Conservation (phyloP, 2,113 vertebrate genomes). For the Dasyprocta punctata region DNA sequence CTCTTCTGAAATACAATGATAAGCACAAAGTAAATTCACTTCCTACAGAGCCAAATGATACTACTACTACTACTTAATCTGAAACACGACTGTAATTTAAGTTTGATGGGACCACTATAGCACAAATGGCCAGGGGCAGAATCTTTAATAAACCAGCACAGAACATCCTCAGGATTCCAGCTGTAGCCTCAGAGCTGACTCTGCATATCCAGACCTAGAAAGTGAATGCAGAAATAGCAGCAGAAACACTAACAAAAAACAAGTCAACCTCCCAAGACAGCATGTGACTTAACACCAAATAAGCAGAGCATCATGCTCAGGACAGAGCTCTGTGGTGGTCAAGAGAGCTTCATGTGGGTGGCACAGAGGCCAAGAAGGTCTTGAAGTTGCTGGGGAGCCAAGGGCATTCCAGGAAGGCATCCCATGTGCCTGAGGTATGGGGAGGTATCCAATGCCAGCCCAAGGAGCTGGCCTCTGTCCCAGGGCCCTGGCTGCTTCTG, state of each 20-base stretch:
- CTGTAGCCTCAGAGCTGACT: constrained; percentile 6
- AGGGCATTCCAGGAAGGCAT: neutral
- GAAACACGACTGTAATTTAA: neutral
- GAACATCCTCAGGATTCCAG: neutral
- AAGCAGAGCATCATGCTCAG: neutral
- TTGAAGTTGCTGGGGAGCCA: neutral
- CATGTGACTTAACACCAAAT: neutral
- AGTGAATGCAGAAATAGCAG: constrained; percentile 35
- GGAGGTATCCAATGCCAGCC: neutral
- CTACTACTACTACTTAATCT: neutral
- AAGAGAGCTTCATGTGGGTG: neutral
- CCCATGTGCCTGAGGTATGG: neutral
- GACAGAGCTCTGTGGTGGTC: neutral
- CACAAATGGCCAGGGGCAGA: neutral
- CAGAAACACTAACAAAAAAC: neutral
- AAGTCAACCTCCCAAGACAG: constrained; percentile 26
- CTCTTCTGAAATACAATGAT: constrained; percentile 22
- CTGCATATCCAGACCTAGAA: neutral
- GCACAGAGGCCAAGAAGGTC: neutral
- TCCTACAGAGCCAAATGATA: neutral
- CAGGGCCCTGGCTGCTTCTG: neutral
- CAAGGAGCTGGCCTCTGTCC: neutral
- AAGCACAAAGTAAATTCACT: neutral
- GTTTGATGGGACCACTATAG: neutral
- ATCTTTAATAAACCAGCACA: neutral